Evolutionary conservation across 2,797 vertebrate species (phyloP).

Genomic region (Astyanax mexicanus): DNA sequence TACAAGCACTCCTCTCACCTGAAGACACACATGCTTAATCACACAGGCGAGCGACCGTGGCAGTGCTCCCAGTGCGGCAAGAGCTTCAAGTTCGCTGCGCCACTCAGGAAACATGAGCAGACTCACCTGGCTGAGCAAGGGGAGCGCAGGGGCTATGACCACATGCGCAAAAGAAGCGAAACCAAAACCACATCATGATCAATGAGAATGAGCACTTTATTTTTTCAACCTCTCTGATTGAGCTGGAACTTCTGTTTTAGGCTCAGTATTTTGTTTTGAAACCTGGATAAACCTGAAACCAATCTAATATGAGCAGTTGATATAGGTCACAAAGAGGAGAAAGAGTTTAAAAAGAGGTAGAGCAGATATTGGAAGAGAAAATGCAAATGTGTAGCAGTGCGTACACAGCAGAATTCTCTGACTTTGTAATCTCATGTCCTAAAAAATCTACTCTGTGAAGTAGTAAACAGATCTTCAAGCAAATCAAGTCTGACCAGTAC

Average conservation of each 20-base stretch:
- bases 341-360: background rate
- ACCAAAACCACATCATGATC: slow-evolving; percentile 29
- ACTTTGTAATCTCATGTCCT: no score
- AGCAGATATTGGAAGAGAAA: background rate
- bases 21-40: slow-evolving; percentile 61
- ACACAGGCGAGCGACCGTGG: slow-evolving; percentile 60
- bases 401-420: background rate
- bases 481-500: background rate
- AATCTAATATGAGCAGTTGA: no score
- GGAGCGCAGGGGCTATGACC: slow-evolving; percentile 25
- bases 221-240: no score
- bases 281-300: no score
- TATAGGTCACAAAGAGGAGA: background rate
- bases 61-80: slow-evolving; percentile 55
- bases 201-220: background rate
- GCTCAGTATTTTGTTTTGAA: no score
- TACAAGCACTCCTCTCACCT: slow-evolving; percentile 68
- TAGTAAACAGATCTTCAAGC: background rate
- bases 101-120: slow-evolving; percentile 57
- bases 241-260: no score
- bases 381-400: background rate
- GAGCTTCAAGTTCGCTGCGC: slow-evolving; percentile 56
- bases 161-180: slow-evolving; percentile 43
- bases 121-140: slow-evolving; percentile 42
- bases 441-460: background rate